These are phyloP conservation scores for Periplaneta americana DNA, from an alignment of 1,140 invertebrate genomes.

Conservation along the genomic window DNA sequence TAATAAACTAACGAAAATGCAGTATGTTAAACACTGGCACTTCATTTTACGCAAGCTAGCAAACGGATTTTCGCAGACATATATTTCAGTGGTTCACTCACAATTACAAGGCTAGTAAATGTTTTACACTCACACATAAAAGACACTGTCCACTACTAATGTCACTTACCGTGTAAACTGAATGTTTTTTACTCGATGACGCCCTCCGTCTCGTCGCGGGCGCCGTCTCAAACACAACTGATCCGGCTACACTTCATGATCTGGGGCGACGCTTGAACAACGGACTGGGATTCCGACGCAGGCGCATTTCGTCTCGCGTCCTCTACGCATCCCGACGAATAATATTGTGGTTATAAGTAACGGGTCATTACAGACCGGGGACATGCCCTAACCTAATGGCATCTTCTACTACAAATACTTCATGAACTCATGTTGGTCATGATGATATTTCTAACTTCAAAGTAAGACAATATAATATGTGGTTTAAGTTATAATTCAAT, in stretches of 20 bases:
- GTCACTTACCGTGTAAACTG: background rate
- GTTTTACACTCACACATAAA: too few relatives aligned
- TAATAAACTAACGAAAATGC: too few relatives aligned
- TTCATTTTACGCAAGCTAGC: too few relatives aligned
- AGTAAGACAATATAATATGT: too few relatives aligned
- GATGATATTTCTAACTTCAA: too few relatives aligned
- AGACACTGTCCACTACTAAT: too few relatives aligned
- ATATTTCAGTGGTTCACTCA: too few relatives aligned
- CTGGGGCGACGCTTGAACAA: background rate
- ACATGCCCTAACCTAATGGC: background rate
- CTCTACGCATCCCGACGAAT: background rate
- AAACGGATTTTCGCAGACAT: too few relatives aligned
- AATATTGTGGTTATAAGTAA: background rate
- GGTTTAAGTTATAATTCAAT: too few relatives aligned
- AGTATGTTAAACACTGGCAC: too few relatives aligned
- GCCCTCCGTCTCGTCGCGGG: background rate
- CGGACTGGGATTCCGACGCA: background rate
- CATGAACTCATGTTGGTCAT: background rate
- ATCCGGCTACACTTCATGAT: background rate
- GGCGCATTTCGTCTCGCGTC: background rate
- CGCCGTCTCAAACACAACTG: background rate
- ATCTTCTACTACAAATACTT: background rate
- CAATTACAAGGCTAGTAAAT: too few relatives aligned
- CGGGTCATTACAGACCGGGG: background rate
- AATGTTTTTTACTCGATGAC: background rate